Percentiles rank a stretch among this genome's conserved stretches.
phyloP scores from a whole-genome alignment of 2,888 invertebrate species.

The Myathropa florea region DNA sequence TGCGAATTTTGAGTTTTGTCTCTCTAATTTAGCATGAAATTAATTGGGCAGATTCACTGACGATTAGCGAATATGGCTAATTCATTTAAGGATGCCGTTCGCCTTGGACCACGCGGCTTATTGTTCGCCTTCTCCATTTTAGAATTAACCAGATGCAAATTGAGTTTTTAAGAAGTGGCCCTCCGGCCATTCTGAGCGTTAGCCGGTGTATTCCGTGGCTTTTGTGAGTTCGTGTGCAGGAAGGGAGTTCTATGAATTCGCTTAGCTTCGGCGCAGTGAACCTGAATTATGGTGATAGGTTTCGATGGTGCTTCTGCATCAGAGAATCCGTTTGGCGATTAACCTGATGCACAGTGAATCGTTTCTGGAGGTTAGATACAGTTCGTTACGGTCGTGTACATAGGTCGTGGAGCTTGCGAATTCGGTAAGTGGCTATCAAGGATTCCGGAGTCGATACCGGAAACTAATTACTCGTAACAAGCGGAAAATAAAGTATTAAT shows the following conservation, averaged over 20 bases:
- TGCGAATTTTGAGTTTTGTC: constrained; percentile 69
- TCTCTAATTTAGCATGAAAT: constrained; percentile 70
- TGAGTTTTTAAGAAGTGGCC: constrained; percentile 37
- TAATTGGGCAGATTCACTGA: constrained; percentile 69
- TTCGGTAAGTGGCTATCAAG: not conserved
- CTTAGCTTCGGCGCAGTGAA: not conserved
- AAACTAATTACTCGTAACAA: not conserved
- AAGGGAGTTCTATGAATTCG: not conserved
- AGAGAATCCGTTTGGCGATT: not conserved
- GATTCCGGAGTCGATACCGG: not conserved
- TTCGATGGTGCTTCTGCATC: not conserved
- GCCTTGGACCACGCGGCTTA: constrained; percentile 3
- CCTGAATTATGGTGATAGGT: not conserved
- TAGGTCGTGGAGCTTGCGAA: not conserved
- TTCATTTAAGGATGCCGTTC: constrained; percentile 37
- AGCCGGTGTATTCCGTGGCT: no score
- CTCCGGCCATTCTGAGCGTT: not conserved
- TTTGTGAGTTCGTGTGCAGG: no score
- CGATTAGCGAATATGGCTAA: constrained; percentile 67
- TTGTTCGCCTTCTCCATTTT: constrained; percentile 1
- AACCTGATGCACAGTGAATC: not conserved
- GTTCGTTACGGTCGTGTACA: not conserved
- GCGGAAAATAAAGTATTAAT: not conserved
- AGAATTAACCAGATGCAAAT: constrained; percentile 41
- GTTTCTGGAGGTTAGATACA: not conserved